phyloP scores from a whole-genome alignment of 2,888 invertebrate species.

The Entomobrya multifasciata region DNA sequence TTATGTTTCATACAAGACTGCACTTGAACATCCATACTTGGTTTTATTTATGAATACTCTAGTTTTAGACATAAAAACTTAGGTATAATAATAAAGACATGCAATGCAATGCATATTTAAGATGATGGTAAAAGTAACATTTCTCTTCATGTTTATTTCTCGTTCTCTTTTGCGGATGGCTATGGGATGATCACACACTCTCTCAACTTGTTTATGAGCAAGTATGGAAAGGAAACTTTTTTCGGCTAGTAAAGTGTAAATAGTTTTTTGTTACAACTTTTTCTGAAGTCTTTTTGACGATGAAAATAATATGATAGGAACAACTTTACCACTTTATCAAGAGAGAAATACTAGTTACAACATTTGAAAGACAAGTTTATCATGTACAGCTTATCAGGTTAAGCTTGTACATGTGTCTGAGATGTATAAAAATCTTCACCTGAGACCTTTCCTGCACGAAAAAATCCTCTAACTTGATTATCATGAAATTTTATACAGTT shows the following conservation, averaged over 20 bases:
- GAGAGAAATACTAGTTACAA: slow-evolving; percentile 4
- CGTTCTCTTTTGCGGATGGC: not conserved
- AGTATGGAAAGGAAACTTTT: not conserved
- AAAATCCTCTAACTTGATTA: not conserved
- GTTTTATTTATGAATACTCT: slow-evolving; percentile 36
- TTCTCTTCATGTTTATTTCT: not conserved
- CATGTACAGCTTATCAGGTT: not conserved
- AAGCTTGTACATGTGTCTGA: not conserved
- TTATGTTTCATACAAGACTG: not conserved
- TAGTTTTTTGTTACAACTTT: too few relatives aligned
- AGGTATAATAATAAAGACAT: slow-evolving; percentile 7
- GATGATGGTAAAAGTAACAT: not conserved
- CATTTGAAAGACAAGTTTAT: slow-evolving; percentile 6
- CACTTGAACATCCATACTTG: slow-evolving; percentile 11
- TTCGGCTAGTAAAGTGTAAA: too few relatives aligned
- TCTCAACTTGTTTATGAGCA: not conserved
- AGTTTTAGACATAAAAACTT: slow-evolving; percentile 31
- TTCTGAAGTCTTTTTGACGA: not conserved
- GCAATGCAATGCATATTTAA: too few relatives aligned
- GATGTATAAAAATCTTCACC: not conserved
- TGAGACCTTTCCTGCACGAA: slow-evolving; percentile 6
- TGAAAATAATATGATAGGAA: not conserved
- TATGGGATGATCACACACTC: too few relatives aligned
- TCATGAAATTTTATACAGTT: not conserved
- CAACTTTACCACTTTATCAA: not conserved